Evolutionary conservation across 2,888 invertebrate genomes (phyloP).

Genomic region (Troilus luridus): DNA sequence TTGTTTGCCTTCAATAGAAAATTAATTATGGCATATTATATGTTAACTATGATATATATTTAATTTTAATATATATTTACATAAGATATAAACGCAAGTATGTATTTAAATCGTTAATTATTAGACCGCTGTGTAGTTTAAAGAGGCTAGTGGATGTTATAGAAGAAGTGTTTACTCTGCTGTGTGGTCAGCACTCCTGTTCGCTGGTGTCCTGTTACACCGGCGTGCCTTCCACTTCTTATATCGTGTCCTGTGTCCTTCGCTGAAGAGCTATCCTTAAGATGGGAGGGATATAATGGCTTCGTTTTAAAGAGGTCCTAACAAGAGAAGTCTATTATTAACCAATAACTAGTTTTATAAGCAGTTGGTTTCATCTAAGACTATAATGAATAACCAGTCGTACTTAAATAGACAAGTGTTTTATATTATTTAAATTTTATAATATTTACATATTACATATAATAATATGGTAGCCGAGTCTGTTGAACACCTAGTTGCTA

Average conservation of each 20-base stretch:
- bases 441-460: no score
- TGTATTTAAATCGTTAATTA: background rate
- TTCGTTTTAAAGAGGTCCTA: background rate
- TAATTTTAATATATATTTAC: no score
- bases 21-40: background rate
- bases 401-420: no score
- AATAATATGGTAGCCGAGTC: no score
- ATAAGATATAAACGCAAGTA: background rate
- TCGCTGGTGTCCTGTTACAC: background rate
- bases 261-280: background rate
- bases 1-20: background rate
- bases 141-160: background rate
- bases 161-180: conserved; percentile 5
- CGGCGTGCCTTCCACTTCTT: background rate
- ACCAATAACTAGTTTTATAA: background rate
- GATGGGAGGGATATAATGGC: background rate
- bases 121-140: background rate
- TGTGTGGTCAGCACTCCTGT: background rate
- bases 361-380: background rate
- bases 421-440: no score
- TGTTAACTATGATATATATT: no score
- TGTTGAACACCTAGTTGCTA: no score
- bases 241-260: background rate
- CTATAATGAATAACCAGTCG: no score
- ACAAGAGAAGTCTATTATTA: background rate